Percentiles rank a stretch among this genome's conserved stretches.
Conservation (phyloP, 1,140 invertebrate species). For the Parapsyche elsis region DNA sequence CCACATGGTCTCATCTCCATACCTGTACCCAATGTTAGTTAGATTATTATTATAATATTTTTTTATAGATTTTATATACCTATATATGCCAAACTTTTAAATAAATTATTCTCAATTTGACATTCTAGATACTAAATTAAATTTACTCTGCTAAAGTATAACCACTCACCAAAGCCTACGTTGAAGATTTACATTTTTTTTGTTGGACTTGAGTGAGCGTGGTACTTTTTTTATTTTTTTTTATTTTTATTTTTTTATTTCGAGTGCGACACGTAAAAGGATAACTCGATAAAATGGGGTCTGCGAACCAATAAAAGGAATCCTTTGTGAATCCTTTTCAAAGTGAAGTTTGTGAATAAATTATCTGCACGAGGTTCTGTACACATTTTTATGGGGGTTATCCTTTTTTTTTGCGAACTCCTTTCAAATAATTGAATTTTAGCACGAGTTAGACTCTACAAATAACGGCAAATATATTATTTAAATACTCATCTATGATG, state of each 20-base stretch:
- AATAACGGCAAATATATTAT: no score
- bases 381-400: no score
- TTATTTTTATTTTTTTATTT: conserved; percentile 18
- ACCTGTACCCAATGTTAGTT: conserved; percentile 66
- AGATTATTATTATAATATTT: background rate
- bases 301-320: conserved; percentile 42
- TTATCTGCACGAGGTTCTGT: conserved; percentile 30
- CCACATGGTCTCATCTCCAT: conserved; percentile 89
- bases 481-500: no score
- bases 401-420: no score
- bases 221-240: no score
- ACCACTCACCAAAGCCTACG: background rate
- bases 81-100: background rate
- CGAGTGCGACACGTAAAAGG: conserved; percentile 24
- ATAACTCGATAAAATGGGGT: conserved; percentile 53
- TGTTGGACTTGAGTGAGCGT: background rate
- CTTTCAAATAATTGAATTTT: no score
- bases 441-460: no score
- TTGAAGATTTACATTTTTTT: background rate
- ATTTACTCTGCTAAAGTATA: no score
- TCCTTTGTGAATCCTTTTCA: conserved; percentile 53
- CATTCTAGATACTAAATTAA: no score
- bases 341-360: conserved; percentile 52
- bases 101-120: no score
- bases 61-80: no score